Evolutionary conservation across 2,113 vertebrate genomes (phyloP).

Genomic region (Furnarius figulus): DNA sequence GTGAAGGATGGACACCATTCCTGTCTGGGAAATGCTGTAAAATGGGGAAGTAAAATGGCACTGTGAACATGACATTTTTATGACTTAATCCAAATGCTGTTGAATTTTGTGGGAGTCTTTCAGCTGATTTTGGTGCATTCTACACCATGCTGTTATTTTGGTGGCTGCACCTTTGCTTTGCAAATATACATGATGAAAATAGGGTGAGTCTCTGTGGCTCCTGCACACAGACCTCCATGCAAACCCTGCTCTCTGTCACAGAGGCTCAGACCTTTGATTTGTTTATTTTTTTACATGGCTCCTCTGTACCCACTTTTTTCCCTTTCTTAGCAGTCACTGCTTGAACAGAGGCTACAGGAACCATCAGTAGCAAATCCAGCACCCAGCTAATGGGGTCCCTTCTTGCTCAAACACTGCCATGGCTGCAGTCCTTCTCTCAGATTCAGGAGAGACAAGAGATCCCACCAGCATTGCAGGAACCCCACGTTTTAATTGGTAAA

Average conservation of each 20-base stretch:
- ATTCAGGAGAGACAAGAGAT: accelerated
- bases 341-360: neutral
- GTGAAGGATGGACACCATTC: neutral
- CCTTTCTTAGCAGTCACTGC: neutral
- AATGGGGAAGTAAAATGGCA: neutral
- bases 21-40: neutral
- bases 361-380: neutral
- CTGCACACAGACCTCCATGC: neutral
- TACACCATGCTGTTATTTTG: neutral
- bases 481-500: neutral
- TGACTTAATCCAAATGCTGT: neutral
- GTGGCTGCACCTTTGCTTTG: neutral
- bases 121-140: neutral
- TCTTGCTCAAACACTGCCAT: accelerated
- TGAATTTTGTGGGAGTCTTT: neutral
- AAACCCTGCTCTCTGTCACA: neutral
- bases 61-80: neutral
- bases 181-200: neutral
- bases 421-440: neutral
- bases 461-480: neutral
- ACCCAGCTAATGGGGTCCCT: accelerated
- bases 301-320: neutral
- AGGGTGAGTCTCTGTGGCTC: neutral
- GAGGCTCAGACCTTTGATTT: neutral
- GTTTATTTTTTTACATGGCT: neutral